phyloP scores from a whole-genome alignment of 2,888 invertebrate genomes.

The Vesta saturnalis region DNA sequence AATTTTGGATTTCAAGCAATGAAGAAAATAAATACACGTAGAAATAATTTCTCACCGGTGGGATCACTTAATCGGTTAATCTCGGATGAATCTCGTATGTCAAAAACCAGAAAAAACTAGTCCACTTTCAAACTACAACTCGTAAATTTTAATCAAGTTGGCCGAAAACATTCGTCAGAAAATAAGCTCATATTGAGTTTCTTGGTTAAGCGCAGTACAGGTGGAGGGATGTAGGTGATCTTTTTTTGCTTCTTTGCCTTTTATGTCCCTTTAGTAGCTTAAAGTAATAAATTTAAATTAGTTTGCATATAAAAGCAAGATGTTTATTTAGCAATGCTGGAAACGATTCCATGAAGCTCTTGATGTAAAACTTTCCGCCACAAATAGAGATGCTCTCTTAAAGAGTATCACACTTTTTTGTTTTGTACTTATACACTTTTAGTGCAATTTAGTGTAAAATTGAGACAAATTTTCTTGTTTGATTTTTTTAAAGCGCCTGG shows the following conservation, averaged over 20 bases:
- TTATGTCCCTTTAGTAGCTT: neutral
- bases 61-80: neutral
- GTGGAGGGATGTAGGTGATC: no score
- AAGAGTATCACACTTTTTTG: no score
- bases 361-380: no score
- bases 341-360: neutral
- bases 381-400: no score
- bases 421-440: no score
- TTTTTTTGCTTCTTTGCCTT: neutral
- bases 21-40: neutral
- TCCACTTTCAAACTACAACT: neutral
- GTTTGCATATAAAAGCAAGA: neutral
- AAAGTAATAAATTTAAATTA: conserved; percentile 1
- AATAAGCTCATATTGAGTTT: neutral
- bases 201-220: neutral
- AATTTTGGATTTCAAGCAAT: conserved; percentile 28
- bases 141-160: neutral
- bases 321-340: neutral
- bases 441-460: no score
- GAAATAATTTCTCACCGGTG: no score
- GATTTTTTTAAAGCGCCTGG: no score
- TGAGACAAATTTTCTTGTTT: no score
- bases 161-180: neutral
- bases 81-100: neutral
- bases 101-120: neutral